Conservation (phyloP, 2,888 invertebrate genomes). For the Acronicta aceris region DNA sequence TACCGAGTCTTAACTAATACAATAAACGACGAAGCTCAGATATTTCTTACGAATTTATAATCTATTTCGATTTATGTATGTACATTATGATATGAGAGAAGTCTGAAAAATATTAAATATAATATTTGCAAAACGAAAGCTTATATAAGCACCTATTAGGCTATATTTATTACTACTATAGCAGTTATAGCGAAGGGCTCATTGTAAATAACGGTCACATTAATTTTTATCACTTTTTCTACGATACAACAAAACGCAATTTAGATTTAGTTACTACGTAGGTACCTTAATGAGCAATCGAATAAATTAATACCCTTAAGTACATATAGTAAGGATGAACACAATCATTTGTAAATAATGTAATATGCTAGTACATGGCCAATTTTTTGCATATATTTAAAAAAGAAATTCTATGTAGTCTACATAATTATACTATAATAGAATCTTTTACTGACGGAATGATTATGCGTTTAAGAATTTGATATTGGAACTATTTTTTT, state of each 20-base stretch:
- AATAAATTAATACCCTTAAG: slow-evolving; percentile 56
- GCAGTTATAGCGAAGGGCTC: slow-evolving; percentile 59
- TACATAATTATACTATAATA: background rate
- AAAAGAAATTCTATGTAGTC: slow-evolving; percentile 5
- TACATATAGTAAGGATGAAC: slow-evolving; percentile 44
- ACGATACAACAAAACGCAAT: slow-evolving; percentile 53
- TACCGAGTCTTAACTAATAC: slow-evolving; percentile 81
- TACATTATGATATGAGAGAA: slow-evolving; percentile 87
- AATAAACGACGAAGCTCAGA: slow-evolving; percentile 88
- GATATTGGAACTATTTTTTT: slow-evolving; percentile 2
- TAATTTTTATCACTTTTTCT: slow-evolving; percentile 54
- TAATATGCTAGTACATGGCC: slow-evolving; percentile 16
- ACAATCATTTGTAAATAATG: slow-evolving; percentile 24
- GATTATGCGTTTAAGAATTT: slow-evolving; percentile 5
- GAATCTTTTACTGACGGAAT: slow-evolving; percentile 24
- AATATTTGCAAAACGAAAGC: slow-evolving; percentile 76
- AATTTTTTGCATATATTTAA: slow-evolving; percentile 3
- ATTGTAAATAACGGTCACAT: slow-evolving; percentile 53
- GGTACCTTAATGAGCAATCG: slow-evolving; percentile 60
- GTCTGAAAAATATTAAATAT: slow-evolving; percentile 73
- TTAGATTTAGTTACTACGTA: slow-evolving; percentile 54
- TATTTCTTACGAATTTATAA: slow-evolving; percentile 84
- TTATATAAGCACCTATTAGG: slow-evolving; percentile 77
- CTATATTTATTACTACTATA: slow-evolving; percentile 63
- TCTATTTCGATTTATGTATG: slow-evolving; percentile 81